Conservation (phyloP, 2,888 invertebrate species). For the Oxyteleia sp. region DNA sequence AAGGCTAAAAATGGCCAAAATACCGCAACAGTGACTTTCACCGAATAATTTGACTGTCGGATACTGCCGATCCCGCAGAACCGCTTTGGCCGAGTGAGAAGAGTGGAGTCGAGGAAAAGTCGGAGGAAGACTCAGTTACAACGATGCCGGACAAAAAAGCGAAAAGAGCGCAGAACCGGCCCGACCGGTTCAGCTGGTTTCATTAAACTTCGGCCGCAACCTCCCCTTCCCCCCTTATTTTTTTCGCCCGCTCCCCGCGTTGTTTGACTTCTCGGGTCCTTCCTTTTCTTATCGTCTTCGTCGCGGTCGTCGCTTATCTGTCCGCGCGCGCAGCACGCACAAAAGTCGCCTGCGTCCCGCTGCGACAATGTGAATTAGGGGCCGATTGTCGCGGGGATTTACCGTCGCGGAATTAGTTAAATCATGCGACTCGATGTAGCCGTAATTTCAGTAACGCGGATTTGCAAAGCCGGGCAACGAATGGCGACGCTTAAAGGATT, state of each 20-base stretch:
- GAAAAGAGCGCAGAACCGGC: conserved; percentile 71
- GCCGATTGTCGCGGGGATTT: conserved; percentile 54
- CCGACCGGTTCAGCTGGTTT: conserved; percentile 67
- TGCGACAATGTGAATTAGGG: conserved; percentile 46
- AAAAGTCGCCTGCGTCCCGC: conserved; percentile 54
- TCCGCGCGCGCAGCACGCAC: conserved; percentile 64
- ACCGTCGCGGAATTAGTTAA: conserved; percentile 56
- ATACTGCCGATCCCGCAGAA: conserved; percentile 11
- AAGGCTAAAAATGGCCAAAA: too few relatives aligned
- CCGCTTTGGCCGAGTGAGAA: conserved; percentile 11
- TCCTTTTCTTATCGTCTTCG: conserved; percentile 47
- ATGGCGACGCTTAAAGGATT: conserved; percentile 32
- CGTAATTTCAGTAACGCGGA: conserved; percentile 49
- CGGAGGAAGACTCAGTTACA: conserved; percentile 71
- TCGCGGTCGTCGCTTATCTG: conserved; percentile 48
- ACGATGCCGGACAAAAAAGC: conserved; percentile 66
- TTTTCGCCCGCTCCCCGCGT: conserved; percentile 45
- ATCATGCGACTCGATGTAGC: conserved; percentile 45
- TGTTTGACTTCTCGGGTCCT: conserved; percentile 28
- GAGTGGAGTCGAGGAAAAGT: conserved; percentile 63
- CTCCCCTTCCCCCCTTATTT: conserved; percentile 73
- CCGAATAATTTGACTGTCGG: conserved; percentile 2
- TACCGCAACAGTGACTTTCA: background rate
- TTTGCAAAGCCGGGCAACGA: conserved; percentile 25
- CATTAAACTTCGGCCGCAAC: conserved; percentile 77